These are phyloP conservation scores for Clivina fossor DNA, from an alignment of 2,888 invertebrate genomes.

Conservation along the genomic window DNA sequence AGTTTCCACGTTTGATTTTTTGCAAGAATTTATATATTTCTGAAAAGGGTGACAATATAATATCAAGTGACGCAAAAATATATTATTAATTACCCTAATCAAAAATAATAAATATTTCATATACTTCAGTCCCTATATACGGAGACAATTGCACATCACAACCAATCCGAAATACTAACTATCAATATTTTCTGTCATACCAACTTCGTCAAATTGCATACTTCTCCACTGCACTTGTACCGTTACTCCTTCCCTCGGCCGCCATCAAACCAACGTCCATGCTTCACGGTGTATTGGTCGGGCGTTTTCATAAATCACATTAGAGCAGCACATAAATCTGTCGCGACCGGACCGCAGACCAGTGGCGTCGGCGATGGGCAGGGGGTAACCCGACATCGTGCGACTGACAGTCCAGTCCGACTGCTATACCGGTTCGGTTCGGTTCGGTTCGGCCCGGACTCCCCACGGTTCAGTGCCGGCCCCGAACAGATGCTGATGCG, in stretches of 20 bases:
- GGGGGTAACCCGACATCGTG: slow-evolving; percentile 1
- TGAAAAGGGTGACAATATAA: no score
- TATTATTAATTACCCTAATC: no score
- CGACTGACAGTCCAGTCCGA: slow-evolving; percentile 21
- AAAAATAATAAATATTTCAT: no score
- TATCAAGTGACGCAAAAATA: no score
- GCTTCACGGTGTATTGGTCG: slow-evolving; percentile 44
- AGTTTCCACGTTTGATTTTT: no score
- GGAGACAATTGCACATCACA: no score
- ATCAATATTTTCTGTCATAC: neutral
- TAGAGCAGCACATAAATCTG: slow-evolving; percentile 52
- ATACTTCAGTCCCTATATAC: no score
- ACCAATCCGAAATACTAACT: slow-evolving; percentile 11
- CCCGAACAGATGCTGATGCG: slow-evolving; percentile 21
- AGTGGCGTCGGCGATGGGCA: slow-evolving; percentile 36
- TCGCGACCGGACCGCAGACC: slow-evolving; percentile 48
- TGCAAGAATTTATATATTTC: no score
- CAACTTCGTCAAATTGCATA: neutral
- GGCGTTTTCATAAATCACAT: slow-evolving; percentile 49
- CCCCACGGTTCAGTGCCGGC: neutral
- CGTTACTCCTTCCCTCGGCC: neutral
- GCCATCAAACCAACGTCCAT: slow-evolving; percentile 8
- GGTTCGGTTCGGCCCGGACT: slow-evolving; percentile 5
- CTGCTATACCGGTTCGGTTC: slow-evolving; percentile 5
- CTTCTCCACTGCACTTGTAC: neutral